These are phyloP conservation scores for Panthera tigris DNA, from an alignment of 2,113 vertebrate genomes.

Conservation along the genomic window DNA sequence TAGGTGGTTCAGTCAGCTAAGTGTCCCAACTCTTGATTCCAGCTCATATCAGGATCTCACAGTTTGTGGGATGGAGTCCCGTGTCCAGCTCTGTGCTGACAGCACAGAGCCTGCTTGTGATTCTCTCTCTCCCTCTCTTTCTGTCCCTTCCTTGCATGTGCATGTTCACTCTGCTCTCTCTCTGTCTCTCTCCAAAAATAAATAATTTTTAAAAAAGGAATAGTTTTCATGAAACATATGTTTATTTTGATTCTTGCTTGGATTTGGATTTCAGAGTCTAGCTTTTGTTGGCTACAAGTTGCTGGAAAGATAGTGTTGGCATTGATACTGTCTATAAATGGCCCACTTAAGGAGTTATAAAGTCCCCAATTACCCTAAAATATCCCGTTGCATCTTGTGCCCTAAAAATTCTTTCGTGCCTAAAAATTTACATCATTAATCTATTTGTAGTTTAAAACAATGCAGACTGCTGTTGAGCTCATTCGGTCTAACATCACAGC, in stretches of 20 bases:
- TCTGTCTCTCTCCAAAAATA: too few relatives aligned
- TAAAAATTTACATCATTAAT: not conserved
- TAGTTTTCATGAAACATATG: not conserved
- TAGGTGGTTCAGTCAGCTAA: too few relatives aligned
- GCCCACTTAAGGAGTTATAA: not conserved
- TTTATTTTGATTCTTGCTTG: not conserved
- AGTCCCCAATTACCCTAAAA: not conserved
- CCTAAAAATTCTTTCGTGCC: not conserved
- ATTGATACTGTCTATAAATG: not conserved
- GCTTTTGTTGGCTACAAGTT: not conserved
- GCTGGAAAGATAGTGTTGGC: not conserved
- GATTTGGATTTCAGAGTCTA: conserved; percentile 22
- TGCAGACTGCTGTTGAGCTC: not conserved
- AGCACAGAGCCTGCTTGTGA: too few relatives aligned
- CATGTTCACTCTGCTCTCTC: too few relatives aligned
- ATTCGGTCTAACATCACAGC: not conserved
- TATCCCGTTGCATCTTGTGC: not conserved
- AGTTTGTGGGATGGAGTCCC: too few relatives aligned
- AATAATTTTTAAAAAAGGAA: not conserved
- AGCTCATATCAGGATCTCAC: too few relatives aligned
- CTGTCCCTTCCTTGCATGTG: too few relatives aligned
- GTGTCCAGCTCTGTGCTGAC: too few relatives aligned
- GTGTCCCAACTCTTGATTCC: too few relatives aligned
- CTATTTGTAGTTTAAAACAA: not conserved
- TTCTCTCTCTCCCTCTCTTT: too few relatives aligned